These are phyloP conservation scores for Dioctria linearis DNA, from an alignment of 2,888 invertebrate genomes.

Conservation along the genomic window DNA sequence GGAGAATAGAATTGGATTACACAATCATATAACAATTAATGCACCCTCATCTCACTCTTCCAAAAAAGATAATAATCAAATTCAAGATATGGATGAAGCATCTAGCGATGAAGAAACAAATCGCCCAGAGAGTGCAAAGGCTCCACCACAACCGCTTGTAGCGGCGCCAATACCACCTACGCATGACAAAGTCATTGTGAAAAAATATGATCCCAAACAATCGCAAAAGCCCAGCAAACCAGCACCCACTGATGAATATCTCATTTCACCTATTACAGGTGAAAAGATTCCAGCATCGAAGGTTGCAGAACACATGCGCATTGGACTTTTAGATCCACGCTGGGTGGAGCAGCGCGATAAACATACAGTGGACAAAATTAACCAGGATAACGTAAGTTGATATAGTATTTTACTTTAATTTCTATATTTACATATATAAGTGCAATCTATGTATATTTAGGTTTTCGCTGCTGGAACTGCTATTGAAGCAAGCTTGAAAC, in stretches of 20 bases:
- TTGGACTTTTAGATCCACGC: slow-evolving; percentile 94
- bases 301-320: slow-evolving; percentile 98
- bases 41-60: slow-evolving; percentile 62
- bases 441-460: slow-evolving; percentile 29
- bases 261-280: slow-evolving; percentile 98
- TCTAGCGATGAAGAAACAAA: slow-evolving; percentile 81
- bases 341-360: slow-evolving; percentile 98
- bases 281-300: slow-evolving; percentile 98
- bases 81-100: slow-evolving; percentile 95
- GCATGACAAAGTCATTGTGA: slow-evolving; percentile 94
- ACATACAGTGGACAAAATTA: slow-evolving; percentile 92
- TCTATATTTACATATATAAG: not conserved
- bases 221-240: slow-evolving; percentile 76
- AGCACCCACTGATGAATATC: slow-evolving; percentile 85
- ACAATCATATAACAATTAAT: slow-evolving; percentile 69
- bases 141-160: slow-evolving; percentile 69
- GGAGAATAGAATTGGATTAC: slow-evolving; percentile 75
- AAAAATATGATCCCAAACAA: slow-evolving; percentile 97
- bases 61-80: slow-evolving; percentile 74
- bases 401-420: not conserved
- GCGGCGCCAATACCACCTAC: slow-evolving; percentile 86
- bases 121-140: slow-evolving; percentile 69
- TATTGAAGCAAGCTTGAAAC: slow-evolving; percentile 96
- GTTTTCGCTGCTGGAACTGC: slow-evolving; percentile 78
- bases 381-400: slow-evolving; percentile 79